Base-by-base conservation (phyloP, 1,140 invertebrate species). In the Diprion similis region DNA sequence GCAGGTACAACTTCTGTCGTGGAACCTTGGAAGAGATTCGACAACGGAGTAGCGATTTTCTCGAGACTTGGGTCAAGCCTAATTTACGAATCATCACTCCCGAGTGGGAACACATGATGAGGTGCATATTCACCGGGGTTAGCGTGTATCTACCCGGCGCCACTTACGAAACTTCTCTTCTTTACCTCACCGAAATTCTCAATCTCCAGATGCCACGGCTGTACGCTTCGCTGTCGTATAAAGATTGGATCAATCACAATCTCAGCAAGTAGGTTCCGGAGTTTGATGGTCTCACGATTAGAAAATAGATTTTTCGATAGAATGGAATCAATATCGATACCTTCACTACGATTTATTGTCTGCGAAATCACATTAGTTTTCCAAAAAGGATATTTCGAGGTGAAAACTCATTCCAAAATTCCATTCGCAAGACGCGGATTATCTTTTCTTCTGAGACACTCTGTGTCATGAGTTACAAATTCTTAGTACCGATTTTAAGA, bases 1-100 rank as follows among this genome's bases (percentile, higher is more conserved):
- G 80, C 72, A 84, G 88, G 9, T 91, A 87, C 75, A 93, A 92
- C 77, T 87, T 92, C 45, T 92, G 91, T 76, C 79, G 82, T 0
- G 90, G 89, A 0, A 84, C 77, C 46, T 76, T 90, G 47, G 78
- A 84, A 18, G 86, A 89, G 45, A 81, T 89, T 1, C 76, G 78
- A 66, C 66, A 80, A 48, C 79, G 90, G 7, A 84, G 83, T n/a
- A 71, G 76, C 47, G 83, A 89, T 11, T 79, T 88, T 45, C 74
- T 89, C 17, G 75, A 86, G 6, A 18, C 74, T 0, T 82, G 83
- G 78, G 74, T 88, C 0, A 85, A 84, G 64, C 87, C 88, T n/a
- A 86, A 85, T 75, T 80, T 89, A 0, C 72, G 79, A 0, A n/a
- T 76, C 6, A 71, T 88, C 0, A 80, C 70, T 6, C 78, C 84